Evolutionary conservation across 2,113 vertebrate genomes (phyloP), one percentile per base, ranked within the genome.

Genomic region (Chrysochloris asiatica): DNA sequence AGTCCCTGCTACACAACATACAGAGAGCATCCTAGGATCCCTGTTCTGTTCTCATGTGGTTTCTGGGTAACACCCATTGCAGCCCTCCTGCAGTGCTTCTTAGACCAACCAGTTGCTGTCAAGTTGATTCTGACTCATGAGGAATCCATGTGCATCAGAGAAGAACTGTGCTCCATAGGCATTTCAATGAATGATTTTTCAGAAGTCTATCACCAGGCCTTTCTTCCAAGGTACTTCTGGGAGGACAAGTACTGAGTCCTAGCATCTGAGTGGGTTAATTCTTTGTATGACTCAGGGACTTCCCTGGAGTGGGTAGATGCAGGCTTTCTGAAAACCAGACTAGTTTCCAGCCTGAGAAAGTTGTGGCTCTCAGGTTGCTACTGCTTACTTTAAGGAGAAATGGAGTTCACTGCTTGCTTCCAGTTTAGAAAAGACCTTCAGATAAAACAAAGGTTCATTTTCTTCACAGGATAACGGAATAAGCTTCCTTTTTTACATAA

Each of bases 391-490:
- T 36, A 38, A 92, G 86, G 95, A 83, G 52, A 69, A 95, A 16
- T 26, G 47, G n/a, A 11, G 13, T 30, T 94, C 28, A 96, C 65
- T 86, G 50, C 33, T 69, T 83, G 82, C 80, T 95, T 90, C 75
- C 73, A 47, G 65, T 79, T 89, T 10, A 76, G 52, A 93, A 88
- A 90, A 93, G 50, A 52, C 93, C 65, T 47, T 24, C 56, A 30
- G 85, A 76, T 79, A 95, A 93, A 94, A 86, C 36, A 90, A 94
- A 79, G 28, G 2, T 78, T 75, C 30, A 41, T 90, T 65, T 80
- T 82, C 56, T 76, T 30, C 56, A 17, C 26, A 61, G 71, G 79
- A 67, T 33, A 83, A 43, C 36, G 30, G 24, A 87, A 52, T 6
- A n/a, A n/a, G n/a, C 59, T 79, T 22, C 24, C 52, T 71, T 80